Evolutionary conservation across 2,113 vertebrate species (phyloP), one percentile per base, ranked within the genome.

Genomic region (Aspiorhynchus laticeps): DNA sequence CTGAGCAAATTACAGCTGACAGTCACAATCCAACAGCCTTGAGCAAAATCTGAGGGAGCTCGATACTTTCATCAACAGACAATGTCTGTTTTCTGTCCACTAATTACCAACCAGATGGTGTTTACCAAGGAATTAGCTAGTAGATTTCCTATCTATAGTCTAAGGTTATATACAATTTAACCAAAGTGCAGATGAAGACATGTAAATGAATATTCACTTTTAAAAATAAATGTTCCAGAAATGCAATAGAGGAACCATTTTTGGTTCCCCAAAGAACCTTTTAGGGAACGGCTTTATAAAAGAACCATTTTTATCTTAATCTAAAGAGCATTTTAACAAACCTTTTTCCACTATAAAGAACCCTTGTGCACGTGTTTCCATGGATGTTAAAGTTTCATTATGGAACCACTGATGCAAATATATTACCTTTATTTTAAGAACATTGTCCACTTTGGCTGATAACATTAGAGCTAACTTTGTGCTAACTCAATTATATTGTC

Each of bases 21-120:
- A 46, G 8, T 31, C 59, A 65, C 80, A 83, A 83, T 83, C 82
- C 65, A 26, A 59, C 33, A 84, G 21, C 1, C 48, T 51, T 73
- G 11, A 33, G 31, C 43, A 71, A 48, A 84, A 38, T 74, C 31
- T 74, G 46, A 41, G 67, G 7, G 67, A 41, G 48, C 67, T 56
- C n/a, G 77, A 9, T 71, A 24, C 17, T 38, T 38, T 12, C 31
- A 12, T 21, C 48, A 56, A 21, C 28, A 17, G 4, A 2, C 81
- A 71, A 63, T 56, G 67, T 74, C 56, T 26, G 48, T 59, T 59
- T 75, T 73, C 31, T n/a, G 21, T 74, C 31, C 17, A 14, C 83
- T 74, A 53, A 75, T 56, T 83, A 28, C 21, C 0, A 21, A 56
- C 15, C 65, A 83, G 81, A 73, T 56, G 31, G 67, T 84, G 24